Base-by-base conservation (phyloP, 2,113 vertebrate genomes). In the Scomber japonicus region DNA sequence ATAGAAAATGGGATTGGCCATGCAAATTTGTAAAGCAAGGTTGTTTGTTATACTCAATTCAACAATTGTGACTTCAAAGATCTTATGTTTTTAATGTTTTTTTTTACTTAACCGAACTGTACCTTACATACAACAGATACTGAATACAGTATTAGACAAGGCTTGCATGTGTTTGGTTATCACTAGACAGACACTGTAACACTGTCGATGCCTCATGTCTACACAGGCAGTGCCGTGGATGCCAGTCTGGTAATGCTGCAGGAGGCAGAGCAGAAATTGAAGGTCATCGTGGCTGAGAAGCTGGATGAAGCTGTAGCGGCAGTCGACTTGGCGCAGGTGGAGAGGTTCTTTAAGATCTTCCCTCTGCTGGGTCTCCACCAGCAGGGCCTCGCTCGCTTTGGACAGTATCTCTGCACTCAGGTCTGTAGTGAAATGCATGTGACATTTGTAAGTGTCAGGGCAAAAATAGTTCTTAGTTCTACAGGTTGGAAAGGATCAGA, bases 331-430 rank as follows among this genome's bases (percentile, higher is more conserved):
- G 95, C 96, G 1, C 97, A 99, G 78, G 98, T 99, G 85, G 98
- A 99, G 63, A 94, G 97, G 64, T 99, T 99, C 92, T 99, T 99
- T 95, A 99, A 99, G 93, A 99, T 99, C 90, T 98, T 99, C 77
- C 98, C 98, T 51, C 91, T 99, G 76, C 84, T 99, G 68, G 97
- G 97, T 44, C 95, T 99, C 71, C 98, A 99, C 21, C 96, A 99
- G 51, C 96, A 99, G 54, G 98, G 98, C n/a, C 95, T 99, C 17
- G 96, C 96, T 87, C 97, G 96, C 78, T 99, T 99, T 80, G 97
- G 97, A 0, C 96, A 97, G 77, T 99, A 99, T 87, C 97, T 99
- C 72, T 97, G 97, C 89, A 96, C 95, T 80, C 97, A 99, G 96
- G 98, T 99, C 87, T 81, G 82, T 86, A 40, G 27, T 14, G 24